Conservation (phyloP, 2,113 vertebrate genomes). For the Crotophaga sulcirostris region DNA sequence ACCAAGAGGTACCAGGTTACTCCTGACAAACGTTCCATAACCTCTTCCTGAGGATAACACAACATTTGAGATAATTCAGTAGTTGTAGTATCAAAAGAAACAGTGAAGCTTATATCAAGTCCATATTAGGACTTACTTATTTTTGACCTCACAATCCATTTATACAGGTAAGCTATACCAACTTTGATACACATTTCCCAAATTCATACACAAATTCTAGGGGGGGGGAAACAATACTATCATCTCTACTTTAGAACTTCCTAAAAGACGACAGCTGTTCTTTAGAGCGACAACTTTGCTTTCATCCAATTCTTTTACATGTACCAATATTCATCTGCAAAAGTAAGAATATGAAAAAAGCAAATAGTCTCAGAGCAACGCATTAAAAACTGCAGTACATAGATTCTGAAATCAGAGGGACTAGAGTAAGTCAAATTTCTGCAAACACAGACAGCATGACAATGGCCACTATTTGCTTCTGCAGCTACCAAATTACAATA, state of each 20-base stretch:
- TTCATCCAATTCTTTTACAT: not conserved
- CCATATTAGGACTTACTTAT: not conserved
- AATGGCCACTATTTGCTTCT: not conserved
- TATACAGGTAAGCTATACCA: not conserved
- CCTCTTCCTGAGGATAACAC: not conserved
- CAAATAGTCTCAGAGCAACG: not conserved
- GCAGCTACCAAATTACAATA: not conserved
- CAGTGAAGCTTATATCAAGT: not conserved
- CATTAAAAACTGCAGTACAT: not conserved
- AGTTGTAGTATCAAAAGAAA: not conserved
- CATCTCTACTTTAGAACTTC: not conserved
- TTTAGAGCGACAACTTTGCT: not conserved
- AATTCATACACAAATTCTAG: not conserved
- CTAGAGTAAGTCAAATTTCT: not conserved
- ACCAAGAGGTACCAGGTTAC: not conserved
- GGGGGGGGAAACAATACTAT: not conserved
- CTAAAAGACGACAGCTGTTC: not conserved
- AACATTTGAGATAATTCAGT: not conserved
- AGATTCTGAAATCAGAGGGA: too few species aligned
- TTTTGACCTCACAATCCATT: not conserved
- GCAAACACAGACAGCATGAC: not conserved
- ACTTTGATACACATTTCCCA: not conserved
- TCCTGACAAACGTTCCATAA: not conserved
- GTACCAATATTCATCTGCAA: not conserved
- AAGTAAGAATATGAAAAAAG: not conserved